Evolutionary conservation across 2,888 invertebrate genomes (phyloP), one percentile per base, ranked within the genome.

Genomic region (Orgyia antiqua): DNA sequence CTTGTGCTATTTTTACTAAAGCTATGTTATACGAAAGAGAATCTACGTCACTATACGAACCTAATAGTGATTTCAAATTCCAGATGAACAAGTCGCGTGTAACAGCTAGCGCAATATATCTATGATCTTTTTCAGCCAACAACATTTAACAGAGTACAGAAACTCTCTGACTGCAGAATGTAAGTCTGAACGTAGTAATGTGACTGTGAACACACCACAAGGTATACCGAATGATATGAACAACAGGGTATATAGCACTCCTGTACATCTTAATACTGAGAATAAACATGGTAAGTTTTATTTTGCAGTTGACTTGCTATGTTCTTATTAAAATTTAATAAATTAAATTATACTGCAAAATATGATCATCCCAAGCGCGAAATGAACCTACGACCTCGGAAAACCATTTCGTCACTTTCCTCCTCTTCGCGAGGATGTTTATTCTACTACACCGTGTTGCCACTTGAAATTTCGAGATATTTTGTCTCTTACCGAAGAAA

Each of bases 181-280:
- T 35, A 84, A 86, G 34, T 82, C 86, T 0, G 84, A 84, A 27
- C 55, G 84, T 0, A 83, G 82, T 27, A 78, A 77, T 20, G 73
- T 58, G 0, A 74, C 80, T 0, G 73, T 62, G 0, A 75, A 77
- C 31, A 77, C 79, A 0, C 74, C 79, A 0, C 86, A 82, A 31
- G 71, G 73, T 28, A 65, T 56, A 0, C 73, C 77, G 0, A 51
- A 59, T 1, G 79, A 79, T 9, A 68, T 70, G n/a, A 74, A 69
- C 36, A 79, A 72, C 21, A 61, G 87, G 33, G 76, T 87, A 0
- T 87, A 87, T 25, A 84, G 87, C 30, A 83, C 87, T 0, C 87
- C 87, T 0, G 77, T 86, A 1, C 84, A 87, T 39, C 58, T 86
- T n/a, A 69, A 77, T 5, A 67, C 76, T 26, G 84, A 82, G 19